Percentiles rank a stretch among this genome's conserved stretches.
phyloP scores from a whole-genome alignment of 2,888 invertebrate species.

The Chymomyza amoena region DNA sequence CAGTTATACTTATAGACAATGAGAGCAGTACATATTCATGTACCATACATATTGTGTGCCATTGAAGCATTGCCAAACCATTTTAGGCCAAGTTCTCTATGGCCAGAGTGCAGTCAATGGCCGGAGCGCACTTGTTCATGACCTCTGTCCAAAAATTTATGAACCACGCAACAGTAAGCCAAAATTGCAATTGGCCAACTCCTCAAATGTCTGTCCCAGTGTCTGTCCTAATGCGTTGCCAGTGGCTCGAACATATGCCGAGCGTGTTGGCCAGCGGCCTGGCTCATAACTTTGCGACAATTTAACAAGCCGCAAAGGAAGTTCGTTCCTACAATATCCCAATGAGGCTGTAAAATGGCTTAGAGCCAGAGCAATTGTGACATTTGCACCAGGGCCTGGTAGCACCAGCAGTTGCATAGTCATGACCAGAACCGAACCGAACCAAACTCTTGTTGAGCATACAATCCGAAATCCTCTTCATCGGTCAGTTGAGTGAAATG shows the following conservation, averaged over 20 bases:
- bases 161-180: not conserved
- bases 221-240: not conserved
- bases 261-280: not conserved
- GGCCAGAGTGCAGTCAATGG: not conserved
- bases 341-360: not conserved
- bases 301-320: conserved; percentile 46
- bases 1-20: no score
- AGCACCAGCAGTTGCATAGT: conserved; percentile 14
- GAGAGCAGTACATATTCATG: no score
- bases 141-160: not conserved
- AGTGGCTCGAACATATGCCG: not conserved
- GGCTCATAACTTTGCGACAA: conserved; percentile 63
- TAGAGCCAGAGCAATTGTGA: conserved; percentile 45
- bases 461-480: not conserved
- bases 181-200: not conserved
- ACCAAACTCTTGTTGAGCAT: not conserved
- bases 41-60: no score
- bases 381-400: conserved; percentile 60
- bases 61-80: not conserved
- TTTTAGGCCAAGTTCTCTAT: not conserved
- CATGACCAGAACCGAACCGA: not conserved
- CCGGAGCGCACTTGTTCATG: not conserved
- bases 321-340: not conserved
- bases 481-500: conserved; percentile 61
- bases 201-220: not conserved